Evolutionary conservation across 2,113 vertebrate genomes (phyloP).

Genomic region (Dasyprocta punctata): DNA sequence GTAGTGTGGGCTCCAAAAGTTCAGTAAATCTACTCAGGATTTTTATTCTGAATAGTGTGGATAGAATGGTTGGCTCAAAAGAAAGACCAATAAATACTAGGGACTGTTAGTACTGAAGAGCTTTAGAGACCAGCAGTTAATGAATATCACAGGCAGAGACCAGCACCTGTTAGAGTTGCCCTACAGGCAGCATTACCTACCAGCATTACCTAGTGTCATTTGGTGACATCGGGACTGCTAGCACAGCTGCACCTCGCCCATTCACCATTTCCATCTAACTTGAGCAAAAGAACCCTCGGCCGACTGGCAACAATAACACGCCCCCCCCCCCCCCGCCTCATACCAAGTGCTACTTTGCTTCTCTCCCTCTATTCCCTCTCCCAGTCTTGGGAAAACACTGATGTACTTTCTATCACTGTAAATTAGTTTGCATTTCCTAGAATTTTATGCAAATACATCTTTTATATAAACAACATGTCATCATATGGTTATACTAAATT

Average conservation of each 20-base stretch:
- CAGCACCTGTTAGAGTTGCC: not conserved
- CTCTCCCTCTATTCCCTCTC: not conserved
- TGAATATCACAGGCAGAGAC: not conserved
- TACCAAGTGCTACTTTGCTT: not conserved
- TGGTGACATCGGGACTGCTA: not conserved
- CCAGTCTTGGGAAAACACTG: not conserved
- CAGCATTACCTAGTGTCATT: not conserved
- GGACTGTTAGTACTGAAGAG: not conserved
- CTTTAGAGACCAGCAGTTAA: not conserved
- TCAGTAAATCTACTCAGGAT: not conserved
- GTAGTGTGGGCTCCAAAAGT: not conserved
- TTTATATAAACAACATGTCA: not conserved
- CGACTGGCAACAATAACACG: not conserved
- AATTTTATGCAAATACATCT: not conserved
- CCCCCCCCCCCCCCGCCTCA: not conserved
- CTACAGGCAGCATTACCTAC: not conserved
- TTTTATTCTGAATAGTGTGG: not conserved
- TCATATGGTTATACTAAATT: too few species aligned
- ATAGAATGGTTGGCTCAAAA: not conserved
- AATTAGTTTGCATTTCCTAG: not conserved
- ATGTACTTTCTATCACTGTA: not conserved
- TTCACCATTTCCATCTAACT: not conserved
- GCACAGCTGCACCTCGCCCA: not conserved
- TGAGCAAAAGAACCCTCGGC: not conserved
- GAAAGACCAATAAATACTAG: not conserved